Conservation (phyloP, 2,113 vertebrate species). For the Entomyzon cyanotis region DNA sequence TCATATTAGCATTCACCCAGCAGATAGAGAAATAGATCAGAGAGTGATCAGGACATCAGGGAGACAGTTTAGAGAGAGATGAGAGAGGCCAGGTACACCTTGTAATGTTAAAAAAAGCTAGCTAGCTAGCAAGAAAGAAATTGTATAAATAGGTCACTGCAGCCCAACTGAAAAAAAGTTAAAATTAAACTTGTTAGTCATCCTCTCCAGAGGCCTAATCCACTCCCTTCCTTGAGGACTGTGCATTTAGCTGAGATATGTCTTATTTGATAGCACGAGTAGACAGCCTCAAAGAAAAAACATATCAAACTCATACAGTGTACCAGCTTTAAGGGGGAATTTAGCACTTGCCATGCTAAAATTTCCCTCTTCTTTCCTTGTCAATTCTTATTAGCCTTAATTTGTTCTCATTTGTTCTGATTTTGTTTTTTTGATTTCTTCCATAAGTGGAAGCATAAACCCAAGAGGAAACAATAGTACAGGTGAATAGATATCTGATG, state of each 20-base stretch:
- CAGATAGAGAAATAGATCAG: constrained; percentile 68
- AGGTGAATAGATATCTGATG: background rate
- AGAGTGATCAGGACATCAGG: constrained; percentile 68
- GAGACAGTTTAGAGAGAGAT: constrained; percentile 68
- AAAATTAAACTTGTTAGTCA: constrained; percentile 48
- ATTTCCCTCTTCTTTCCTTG: background rate
- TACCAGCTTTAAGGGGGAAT: background rate
- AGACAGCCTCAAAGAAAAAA: background rate
- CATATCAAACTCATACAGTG: background rate
- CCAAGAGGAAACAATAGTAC: background rate
- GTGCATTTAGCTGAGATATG: constrained; percentile 6
- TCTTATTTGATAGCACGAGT: constrained; percentile 5
- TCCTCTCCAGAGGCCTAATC: constrained; percentile 31
- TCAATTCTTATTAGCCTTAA: background rate
- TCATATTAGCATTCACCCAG: constrained; percentile 69
- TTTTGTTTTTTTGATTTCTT: background rate
- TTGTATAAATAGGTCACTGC: constrained; percentile 66
- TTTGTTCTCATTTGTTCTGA: background rate
- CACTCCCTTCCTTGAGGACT: background rate
- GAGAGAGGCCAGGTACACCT: constrained; percentile 51
- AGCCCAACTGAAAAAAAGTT: constrained; percentile 36
- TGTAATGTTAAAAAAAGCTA: constrained; percentile 37
- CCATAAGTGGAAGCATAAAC: background rate
- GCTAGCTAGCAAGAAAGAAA: constrained; percentile 35
- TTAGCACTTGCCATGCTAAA: background rate